Evolutionary conservation across 2,888 invertebrate species (phyloP).

Genomic region (Blera fallax): DNA sequence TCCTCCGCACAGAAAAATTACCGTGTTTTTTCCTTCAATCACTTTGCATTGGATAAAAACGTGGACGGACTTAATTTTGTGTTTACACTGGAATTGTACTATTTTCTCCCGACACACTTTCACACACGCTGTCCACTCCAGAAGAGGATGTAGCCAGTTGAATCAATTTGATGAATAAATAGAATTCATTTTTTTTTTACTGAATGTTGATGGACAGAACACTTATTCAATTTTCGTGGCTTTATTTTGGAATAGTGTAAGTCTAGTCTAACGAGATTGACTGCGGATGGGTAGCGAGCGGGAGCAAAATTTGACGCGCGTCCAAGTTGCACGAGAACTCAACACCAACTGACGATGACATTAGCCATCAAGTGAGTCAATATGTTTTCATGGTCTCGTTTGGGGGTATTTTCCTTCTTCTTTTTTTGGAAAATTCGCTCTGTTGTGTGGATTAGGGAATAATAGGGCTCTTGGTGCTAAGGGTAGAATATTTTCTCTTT

Average conservation of each 20-base stretch:
- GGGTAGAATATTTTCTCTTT: neutral
- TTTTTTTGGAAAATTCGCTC: slow-evolving; percentile 37
- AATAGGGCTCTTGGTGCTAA: neutral
- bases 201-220: neutral
- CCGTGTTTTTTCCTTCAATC: slow-evolving; percentile 23
- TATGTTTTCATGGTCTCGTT: slow-evolving; percentile 54
- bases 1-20: neutral
- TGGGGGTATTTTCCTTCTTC: slow-evolving; percentile 29
- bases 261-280: slow-evolving; percentile 30
- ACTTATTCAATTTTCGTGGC: slow-evolving; percentile 28
- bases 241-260: slow-evolving; percentile 3
- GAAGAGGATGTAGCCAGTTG: slow-evolving; percentile 39
- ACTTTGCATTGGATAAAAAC: slow-evolving; percentile 8
- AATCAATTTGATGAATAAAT: slow-evolving; percentile 24
- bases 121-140: slow-evolving; percentile 19
- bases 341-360: slow-evolving; percentile 64
- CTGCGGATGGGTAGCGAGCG: slow-evolving; percentile 13
- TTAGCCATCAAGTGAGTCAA: slow-evolving; percentile 59
- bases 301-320: slow-evolving; percentile 50
- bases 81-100: neutral
- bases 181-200: neutral
- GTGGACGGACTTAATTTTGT: slow-evolving; percentile 46
- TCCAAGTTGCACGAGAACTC: slow-evolving; percentile 56
- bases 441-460: slow-evolving; percentile 8
- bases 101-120: slow-evolving; percentile 16